phyloP scores from a whole-genome alignment of 1,140 invertebrate genomes.

The Venustaconcha ellipsiformis region DNA sequence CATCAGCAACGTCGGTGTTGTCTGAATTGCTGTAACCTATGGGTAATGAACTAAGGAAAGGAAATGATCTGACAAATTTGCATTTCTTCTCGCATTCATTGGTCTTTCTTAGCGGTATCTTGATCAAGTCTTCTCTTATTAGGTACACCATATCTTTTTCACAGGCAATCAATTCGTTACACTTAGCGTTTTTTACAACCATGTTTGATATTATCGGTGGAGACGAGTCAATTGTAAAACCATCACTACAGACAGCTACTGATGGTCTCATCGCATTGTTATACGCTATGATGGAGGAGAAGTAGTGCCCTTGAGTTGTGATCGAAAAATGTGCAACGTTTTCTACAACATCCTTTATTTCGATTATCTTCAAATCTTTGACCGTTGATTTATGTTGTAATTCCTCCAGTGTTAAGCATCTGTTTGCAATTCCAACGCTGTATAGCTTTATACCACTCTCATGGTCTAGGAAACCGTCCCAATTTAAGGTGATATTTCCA shows the following conservation, averaged over 20 bases:
- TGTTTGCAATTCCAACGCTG: conserved; percentile 20
- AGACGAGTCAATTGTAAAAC: conserved; percentile 40
- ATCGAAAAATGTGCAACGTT: neutral
- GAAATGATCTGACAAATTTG: no score
- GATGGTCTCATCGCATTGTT: conserved; percentile 46
- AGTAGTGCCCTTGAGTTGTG: conserved; percentile 20
- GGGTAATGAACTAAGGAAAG: no score
- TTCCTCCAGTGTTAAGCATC: conserved; percentile 30
- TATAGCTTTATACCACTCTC: conserved; percentile 47
- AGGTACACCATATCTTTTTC: neutral
- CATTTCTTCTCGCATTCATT: no score
- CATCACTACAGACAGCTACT: conserved; percentile 40
- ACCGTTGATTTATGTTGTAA: neutral
- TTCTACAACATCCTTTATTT: neutral
- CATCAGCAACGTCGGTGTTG: no score
- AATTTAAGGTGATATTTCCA: conserved; percentile 18
- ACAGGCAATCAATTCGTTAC: conserved; percentile 21
- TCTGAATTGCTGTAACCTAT: no score
- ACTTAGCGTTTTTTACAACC: conserved; percentile 17
- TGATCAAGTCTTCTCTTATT: no score
- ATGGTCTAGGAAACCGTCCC: conserved; percentile 46
- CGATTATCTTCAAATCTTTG: neutral
- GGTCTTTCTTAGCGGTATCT: no score
- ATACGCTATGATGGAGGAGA: conserved; percentile 39
- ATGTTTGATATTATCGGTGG: conserved; percentile 35